These are phyloP conservation scores for Brienomyrus brachyistius DNA, from an alignment of 2,113 vertebrate species.

Conservation along the genomic window DNA sequence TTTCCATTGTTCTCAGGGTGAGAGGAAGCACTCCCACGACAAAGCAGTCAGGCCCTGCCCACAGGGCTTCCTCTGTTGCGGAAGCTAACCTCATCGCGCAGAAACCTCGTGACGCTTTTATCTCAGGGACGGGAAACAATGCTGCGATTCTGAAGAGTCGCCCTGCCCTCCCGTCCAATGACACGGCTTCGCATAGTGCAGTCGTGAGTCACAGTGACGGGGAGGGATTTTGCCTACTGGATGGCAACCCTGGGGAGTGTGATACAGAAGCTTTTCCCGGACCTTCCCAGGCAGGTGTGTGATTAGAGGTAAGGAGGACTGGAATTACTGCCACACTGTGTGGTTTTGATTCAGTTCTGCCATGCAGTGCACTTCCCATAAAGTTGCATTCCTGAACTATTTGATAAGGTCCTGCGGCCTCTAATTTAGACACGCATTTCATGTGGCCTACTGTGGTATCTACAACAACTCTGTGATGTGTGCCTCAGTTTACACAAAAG, in stretches of 20 bases:
- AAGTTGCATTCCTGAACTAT: background rate
- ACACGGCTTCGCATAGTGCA: background rate
- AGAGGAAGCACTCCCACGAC: conserved; percentile 7
- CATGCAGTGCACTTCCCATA: background rate
- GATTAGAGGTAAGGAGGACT: background rate
- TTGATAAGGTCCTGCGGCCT: conserved; percentile 16
- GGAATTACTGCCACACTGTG: background rate
- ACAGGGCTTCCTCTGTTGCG: background rate
- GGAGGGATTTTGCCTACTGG: background rate
- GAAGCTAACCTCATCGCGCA: background rate
- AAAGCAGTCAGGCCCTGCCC: background rate
- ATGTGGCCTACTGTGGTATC: background rate
- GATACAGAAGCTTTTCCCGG: conserved; percentile 1
- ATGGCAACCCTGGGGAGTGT: background rate
- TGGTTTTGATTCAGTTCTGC: background rate
- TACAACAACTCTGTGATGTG: background rate
- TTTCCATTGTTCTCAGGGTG: background rate
- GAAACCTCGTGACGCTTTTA: background rate
- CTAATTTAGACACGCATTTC: background rate
- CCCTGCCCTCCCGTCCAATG: background rate
- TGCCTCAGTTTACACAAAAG: background rate
- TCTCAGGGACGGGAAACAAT: background rate
- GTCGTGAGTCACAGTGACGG: background rate
- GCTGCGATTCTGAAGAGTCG: background rate
- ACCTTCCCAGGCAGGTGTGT: conserved; percentile 3